A percentile compares a stretch with the other conserved stretches of the same genome.
Evolutionary conservation across 1,140 invertebrate species (phyloP).

Genomic region (Megathymus violae): DNA sequence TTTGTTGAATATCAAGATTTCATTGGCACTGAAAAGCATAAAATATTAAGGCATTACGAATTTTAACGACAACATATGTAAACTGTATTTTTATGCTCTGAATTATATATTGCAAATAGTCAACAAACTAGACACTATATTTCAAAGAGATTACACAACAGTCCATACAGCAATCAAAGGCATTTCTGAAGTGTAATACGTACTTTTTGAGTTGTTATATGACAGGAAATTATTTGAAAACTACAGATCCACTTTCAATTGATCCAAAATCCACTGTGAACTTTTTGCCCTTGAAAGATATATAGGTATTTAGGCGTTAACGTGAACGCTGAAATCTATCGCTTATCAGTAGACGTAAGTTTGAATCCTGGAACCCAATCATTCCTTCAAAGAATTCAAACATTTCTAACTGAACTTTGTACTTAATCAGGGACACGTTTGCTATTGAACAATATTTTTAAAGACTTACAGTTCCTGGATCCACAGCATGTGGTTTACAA

Average conservation of each 20-base stretch:
- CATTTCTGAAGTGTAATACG: constrained; percentile 33
- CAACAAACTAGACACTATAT: constrained; percentile 47
- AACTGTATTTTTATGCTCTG: constrained; percentile 24
- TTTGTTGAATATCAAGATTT: constrained; percentile 41
- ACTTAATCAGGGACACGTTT: constrained; percentile 34
- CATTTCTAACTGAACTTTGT: constrained; percentile 7
- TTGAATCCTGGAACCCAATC: constrained; percentile 19
- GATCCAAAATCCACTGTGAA: constrained; percentile 35
- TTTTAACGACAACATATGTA: constrained; percentile 14
- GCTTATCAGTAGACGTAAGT: constrained; percentile 30
- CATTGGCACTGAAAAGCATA: constrained; percentile 28
- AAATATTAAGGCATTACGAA: constrained; percentile 29
- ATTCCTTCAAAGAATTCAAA: constrained; percentile 36
- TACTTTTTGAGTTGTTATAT: constrained; percentile 37
- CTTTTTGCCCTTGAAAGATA: constrained; percentile 37
- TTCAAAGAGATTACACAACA: constrained; percentile 42
- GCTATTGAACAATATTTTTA: constrained; percentile 36
- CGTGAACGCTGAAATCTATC: constrained; percentile 30
- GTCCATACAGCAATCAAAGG: constrained; percentile 39
- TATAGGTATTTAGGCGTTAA: constrained; percentile 42
- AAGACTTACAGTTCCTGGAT: constrained; percentile 40
- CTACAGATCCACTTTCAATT: constrained; percentile 28
- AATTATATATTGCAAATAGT: constrained; percentile 37
- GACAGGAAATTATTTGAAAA: constrained; percentile 39
- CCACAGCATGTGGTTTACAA: constrained; percentile 47